Evolutionary conservation across 2,797 vertebrate genomes (phyloP), one percentile per base, ranked within the genome.

Genomic region (Heteromormyrus szaboi): DNA sequence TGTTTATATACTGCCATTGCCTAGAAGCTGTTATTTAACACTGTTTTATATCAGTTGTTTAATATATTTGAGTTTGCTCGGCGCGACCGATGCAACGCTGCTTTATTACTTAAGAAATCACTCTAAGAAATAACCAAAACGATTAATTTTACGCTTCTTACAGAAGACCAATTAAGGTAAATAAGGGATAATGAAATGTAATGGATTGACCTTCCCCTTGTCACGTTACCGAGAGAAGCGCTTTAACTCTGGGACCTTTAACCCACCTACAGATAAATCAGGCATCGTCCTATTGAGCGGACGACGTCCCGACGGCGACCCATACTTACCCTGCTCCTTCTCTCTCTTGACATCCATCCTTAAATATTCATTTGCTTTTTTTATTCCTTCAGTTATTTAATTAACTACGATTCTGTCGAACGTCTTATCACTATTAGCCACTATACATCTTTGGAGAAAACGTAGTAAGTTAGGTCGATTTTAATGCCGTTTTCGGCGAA

Each of bases 281-380:
- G 41, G 17, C 19, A n/a, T 46, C 41, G 3, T 17, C 76, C 41
- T 46, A 19, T 46, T 22, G 14, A 83, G 92, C 72, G 83, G 88
- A 90, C 1, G 62, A 44, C 8, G 1, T 91, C 46, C 87, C 93
- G 92, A 93, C 93, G 94, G 93, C 94, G 94, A 79, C 89, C 90
- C 48, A 86, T 92, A 93, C 96, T 95, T 91, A 97, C 96, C 96
- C 86, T 95, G 94, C 5, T 96, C 96, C 87, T 94, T 95, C 17
- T 96, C 96, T 89, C 95, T 94, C 92, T 96, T 96, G 0, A 89
- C 92, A 87, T 96, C 96, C 96, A 97, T 97, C 68, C 51, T 90
- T 88, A 72, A 83, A 46, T 84, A 85, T 51, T 51, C 19, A 51
- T 53, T 50, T 85, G 44, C 11, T 51, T 50, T 53, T 65, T 22